A percentile compares a stretch with the other conserved stretches of the same genome.
These are phyloP conservation scores for Drosophila multiciliata DNA, from an alignment of 2,888 invertebrate genomes.

Conservation along the genomic window DNA sequence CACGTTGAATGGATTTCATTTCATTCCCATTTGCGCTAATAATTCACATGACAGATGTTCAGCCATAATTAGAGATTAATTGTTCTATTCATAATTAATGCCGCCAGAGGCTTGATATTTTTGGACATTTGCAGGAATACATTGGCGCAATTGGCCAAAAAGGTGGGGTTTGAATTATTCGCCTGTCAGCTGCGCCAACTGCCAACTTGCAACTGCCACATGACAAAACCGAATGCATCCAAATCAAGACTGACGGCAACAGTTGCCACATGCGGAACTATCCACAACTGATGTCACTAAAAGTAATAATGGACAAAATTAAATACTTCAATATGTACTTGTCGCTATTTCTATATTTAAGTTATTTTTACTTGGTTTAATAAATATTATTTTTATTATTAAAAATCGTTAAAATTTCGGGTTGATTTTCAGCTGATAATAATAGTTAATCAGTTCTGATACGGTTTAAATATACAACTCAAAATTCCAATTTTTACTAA, in stretches of 20 bases:
- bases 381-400: too few relatives aligned
- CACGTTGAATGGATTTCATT: constrained; percentile 71
- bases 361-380: too few relatives aligned
- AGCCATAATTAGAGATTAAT: constrained; percentile 84
- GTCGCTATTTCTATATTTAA: background rate
- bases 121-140: constrained; percentile 68
- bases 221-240: constrained; percentile 5
- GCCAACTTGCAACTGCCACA: constrained; percentile 12
- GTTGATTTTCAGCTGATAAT: background rate
- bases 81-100: constrained; percentile 82
- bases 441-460: background rate
- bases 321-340: background rate
- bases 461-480: too few relatives aligned
- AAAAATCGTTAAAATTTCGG: too few relatives aligned
- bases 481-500: background rate
- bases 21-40: constrained; percentile 63
- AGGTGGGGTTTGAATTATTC: constrained; percentile 45
- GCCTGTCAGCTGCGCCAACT: constrained; percentile 38
- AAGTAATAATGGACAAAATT: background rate
- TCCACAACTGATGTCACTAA: constrained; percentile 16
- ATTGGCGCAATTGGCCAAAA: constrained; percentile 36
- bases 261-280: constrained; percentile 66
- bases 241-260: constrained; percentile 63
- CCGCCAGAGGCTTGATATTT: constrained; percentile 60
- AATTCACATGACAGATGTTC: constrained; percentile 83